Evolutionary conservation across 2,113 vertebrate species (phyloP), one percentile per base, ranked within the genome.

Genomic region (Cottus gobio): DNA sequence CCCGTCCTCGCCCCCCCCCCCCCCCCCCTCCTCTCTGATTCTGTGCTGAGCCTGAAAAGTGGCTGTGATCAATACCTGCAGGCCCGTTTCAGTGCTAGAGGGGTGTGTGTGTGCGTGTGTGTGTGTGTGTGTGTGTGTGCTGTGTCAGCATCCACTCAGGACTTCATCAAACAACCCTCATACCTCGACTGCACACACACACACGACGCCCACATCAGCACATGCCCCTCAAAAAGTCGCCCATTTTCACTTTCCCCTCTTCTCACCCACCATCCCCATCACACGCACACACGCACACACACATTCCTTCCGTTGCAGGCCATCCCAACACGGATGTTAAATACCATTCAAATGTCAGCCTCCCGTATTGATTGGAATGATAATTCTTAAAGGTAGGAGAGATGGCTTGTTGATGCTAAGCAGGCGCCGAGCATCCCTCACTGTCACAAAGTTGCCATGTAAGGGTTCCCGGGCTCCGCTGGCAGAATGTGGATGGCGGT

Each of bases 331-430:
- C 90, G 87, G 87, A 90, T 92, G 92, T 94, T 94, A 94, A 95
- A 94, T 94, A 95, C 91, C 91, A 93, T 92, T 93, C 87, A 93
- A 94, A 94, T 94, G 91, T 93, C 91, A 94, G 89, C 84, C 78
- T 48, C 84, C 83, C 15, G 66, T 93, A 94, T 94, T 90, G 91
- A 95, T 94, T 92, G 91, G 93, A 94, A 94, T 93, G 93, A 93
- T 93, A 93, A 94, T 93, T 91, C 91, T 91, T 86, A 93, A 77
- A 89, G 85, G 92, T 90, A 78, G 86, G 86, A 90, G 85, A 83
- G 87, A 92, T 86, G 90, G 88, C 88, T 82, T 81, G 85, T 90
- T 92, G 92, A 93, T 93, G 94, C 89, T 92, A 93, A 94, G 89
- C 87, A 92, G 87, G 69, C 83, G 81, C 39, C 4, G 28, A 63